A percentile compares a stretch with the other conserved stretches of the same genome.
These are phyloP conservation scores for Prionace glauca DNA, from an alignment of 2,797 vertebrate species.

Conservation along the genomic window DNA sequence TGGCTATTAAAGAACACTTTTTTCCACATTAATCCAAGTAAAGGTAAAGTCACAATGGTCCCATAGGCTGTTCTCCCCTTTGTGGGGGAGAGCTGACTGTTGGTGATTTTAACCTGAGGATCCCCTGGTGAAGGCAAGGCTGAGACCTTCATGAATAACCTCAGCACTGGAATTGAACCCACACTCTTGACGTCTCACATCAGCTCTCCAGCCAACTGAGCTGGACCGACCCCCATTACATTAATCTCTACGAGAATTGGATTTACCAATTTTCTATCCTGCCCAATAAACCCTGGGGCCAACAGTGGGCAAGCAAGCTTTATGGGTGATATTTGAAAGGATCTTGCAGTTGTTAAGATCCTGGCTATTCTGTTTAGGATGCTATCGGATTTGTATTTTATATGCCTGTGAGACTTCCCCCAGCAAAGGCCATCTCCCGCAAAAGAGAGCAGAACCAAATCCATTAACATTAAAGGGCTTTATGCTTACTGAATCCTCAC, in stretches of 20 bases:
- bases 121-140: too few species aligned
- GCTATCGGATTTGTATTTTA: not conserved
- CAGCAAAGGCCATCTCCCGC: not conserved
- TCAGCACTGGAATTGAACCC: too few species aligned
- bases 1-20: not conserved
- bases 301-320: not conserved
- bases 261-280: not conserved
- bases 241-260: not conserved
- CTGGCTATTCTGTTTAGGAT: not conserved
- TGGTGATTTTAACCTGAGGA: too few species aligned
- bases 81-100: too few species aligned
- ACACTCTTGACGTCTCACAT: too few species aligned
- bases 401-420: not conserved
- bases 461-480: not conserved
- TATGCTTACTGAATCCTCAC: not conserved
- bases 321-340: not conserved
- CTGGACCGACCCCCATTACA: too few species aligned
- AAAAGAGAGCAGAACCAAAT: not conserved
- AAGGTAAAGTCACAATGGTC: too few species aligned
- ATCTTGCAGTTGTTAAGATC: not conserved
- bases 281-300: not conserved
- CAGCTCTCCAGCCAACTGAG: too few species aligned
- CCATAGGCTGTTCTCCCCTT: too few species aligned
- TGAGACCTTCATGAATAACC: too few species aligned
- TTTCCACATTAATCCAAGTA: not conserved